phyloP scores from a whole-genome alignment of 2,797 vertebrate genomes.

The Novumbra hubbsi region DNA sequence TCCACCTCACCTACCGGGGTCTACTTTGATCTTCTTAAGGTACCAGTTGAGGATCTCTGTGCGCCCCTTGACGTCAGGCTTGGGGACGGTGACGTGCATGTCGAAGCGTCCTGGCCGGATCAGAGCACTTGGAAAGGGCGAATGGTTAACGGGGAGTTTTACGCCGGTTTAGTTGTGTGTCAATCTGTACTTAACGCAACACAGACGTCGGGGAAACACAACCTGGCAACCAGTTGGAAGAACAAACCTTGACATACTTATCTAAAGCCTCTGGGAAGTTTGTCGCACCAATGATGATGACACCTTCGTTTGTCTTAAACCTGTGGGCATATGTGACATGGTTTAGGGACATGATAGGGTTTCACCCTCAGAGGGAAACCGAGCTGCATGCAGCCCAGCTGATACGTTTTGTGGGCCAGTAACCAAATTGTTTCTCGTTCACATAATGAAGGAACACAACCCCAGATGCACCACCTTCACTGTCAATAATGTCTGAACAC shows the following conservation, averaged over 20 bases:
- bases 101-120: conserved; percentile 96
- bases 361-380: neutral
- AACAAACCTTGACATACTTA: conserved; percentile 81
- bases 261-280: conserved; percentile 98
- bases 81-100: conserved; percentile 97
- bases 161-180: neutral
- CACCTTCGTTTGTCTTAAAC: conserved; percentile 97
- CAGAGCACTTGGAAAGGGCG: conserved; percentile 77
- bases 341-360: neutral
- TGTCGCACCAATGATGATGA: conserved; percentile 97
- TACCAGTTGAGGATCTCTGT: conserved; percentile 98
- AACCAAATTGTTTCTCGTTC: no score
- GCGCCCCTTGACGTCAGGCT: conserved; percentile 93
- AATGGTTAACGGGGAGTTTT: neutral
- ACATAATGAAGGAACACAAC: no score
- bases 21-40: conserved; percentile 96
- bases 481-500: no score
- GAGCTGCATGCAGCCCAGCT: no score
- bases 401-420: no score
- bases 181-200: neutral
- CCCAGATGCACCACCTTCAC: no score
- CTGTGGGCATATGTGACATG: conserved; percentile 57
- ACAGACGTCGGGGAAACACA: neutral
- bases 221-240: neutral
- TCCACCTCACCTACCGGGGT: conserved; percentile 70